Conservation (phyloP, 2,797 vertebrate species). For the Pseudochirops corinnae region DNA sequence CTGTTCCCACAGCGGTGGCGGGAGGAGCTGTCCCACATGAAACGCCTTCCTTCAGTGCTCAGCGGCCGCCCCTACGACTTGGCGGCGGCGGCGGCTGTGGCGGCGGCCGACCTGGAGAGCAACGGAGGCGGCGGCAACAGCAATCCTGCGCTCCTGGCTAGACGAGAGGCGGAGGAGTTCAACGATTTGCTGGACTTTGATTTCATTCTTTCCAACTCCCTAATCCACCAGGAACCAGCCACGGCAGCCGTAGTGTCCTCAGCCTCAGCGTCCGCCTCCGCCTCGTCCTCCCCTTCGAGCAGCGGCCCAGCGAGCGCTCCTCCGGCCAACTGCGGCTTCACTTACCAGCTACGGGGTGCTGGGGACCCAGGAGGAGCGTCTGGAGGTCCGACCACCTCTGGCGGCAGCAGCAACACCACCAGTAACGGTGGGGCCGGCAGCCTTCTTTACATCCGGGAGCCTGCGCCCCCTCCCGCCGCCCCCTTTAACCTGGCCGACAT, state of each 20-base stretch:
- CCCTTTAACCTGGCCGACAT: conserved; percentile 92
- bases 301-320: conserved; percentile 84
- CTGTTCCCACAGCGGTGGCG: conserved; percentile 91
- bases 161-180: conserved; percentile 93
- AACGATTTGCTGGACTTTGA: conserved; percentile 95
- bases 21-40: conserved; percentile 94
- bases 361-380: conserved; percentile 82
- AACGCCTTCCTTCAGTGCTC: conserved; percentile 89
- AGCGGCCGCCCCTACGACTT: conserved; percentile 86
- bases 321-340: conserved; percentile 87
- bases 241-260: conserved; percentile 87
- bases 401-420: conserved; percentile 23
- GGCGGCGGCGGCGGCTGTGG: conserved; percentile 71
- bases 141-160: conserved; percentile 86
- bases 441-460: conserved; percentile 80
- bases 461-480: conserved; percentile 75
- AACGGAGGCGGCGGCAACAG: conserved; percentile 57
- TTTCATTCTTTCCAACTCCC: conserved; percentile 97
- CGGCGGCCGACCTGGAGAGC: conserved; percentile 70
- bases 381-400: conserved; percentile 33
- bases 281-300: conserved; percentile 85
- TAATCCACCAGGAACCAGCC: conserved; percentile 90
- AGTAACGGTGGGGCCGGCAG: conserved; percentile 55
- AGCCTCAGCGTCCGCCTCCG: conserved; percentile 87
- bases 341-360: conserved; percentile 88